phyloP scores from a whole-genome alignment of 2,797 vertebrate species.

The Eulemur mongoz region DNA sequence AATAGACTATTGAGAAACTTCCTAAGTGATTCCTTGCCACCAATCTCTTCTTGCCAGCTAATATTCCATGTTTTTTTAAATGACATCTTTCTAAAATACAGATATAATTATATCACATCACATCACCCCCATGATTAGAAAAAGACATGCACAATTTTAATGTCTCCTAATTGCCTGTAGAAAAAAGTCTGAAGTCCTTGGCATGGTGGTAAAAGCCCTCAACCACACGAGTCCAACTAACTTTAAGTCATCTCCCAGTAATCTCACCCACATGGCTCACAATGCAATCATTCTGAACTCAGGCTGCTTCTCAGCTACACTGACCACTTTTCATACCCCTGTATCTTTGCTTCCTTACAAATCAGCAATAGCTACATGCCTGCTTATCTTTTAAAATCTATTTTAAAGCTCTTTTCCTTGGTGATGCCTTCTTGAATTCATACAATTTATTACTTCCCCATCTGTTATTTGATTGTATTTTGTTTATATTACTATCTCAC shows the following conservation, averaged over 20 bases:
- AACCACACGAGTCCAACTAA: not conserved
- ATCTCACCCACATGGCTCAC: not conserved
- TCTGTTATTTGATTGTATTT: not conserved
- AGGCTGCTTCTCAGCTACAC: not conserved
- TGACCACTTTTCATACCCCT: not conserved
- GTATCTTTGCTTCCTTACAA: not conserved
- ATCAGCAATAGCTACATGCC: not conserved
- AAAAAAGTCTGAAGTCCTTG: not conserved
- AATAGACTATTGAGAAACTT: not conserved
- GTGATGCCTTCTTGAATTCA: not conserved
- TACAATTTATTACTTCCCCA: not conserved
- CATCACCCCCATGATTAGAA: not conserved
- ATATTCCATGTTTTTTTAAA: not conserved
- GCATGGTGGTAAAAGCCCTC: not conserved
- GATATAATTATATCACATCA: not conserved
- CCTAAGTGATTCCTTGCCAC: not conserved
- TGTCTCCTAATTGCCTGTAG: not conserved
- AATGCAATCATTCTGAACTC: not conserved
- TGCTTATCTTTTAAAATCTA: not conserved
- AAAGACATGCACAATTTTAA: not conserved
- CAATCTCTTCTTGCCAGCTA: not conserved
- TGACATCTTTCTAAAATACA: not conserved
- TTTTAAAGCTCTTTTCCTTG: not conserved
- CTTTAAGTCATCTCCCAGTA: not conserved
- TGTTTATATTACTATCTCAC: not conserved